Percentiles rank a stretch among this genome's conserved stretches.
phyloP scores from a whole-genome alignment of 2,113 vertebrate species.

The Gracilinanus agilis region DNA sequence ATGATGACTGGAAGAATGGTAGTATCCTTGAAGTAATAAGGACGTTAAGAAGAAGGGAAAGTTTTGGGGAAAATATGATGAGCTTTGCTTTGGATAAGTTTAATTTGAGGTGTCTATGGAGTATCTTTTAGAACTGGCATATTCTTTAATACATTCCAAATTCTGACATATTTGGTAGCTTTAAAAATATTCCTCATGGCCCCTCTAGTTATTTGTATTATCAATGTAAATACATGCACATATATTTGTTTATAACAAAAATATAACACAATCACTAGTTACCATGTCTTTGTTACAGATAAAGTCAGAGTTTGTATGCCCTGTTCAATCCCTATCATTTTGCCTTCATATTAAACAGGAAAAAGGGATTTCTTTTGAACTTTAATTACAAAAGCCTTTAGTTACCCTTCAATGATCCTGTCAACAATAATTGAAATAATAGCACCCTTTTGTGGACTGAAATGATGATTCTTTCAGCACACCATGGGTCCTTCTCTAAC shows the following conservation, averaged over 20 bases:
- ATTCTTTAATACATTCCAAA: background rate
- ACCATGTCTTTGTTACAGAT: background rate
- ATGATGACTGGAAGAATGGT: background rate
- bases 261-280: background rate
- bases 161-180: background rate
- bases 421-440: conserved; percentile 26
- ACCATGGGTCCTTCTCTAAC: fast-evolving
- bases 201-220: background rate
- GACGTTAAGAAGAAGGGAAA: background rate
- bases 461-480: background rate
- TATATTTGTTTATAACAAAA: background rate
- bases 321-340: background rate
- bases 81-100: background rate
- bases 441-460: conserved; percentile 17
- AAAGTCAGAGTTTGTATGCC: background rate
- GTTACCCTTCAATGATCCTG: background rate
- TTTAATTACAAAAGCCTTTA: background rate
- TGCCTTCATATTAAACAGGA: background rate
- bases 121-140: background rate
- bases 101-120: background rate
- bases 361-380: background rate
- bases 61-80: background rate
- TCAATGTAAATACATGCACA: background rate
- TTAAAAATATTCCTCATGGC: background rate
- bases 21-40: background rate